A percentile compares a stretch with the other conserved stretches of the same genome.
These are phyloP conservation scores for Tapera naevia DNA, from an alignment of 2,797 vertebrate species.

Conservation along the genomic window DNA sequence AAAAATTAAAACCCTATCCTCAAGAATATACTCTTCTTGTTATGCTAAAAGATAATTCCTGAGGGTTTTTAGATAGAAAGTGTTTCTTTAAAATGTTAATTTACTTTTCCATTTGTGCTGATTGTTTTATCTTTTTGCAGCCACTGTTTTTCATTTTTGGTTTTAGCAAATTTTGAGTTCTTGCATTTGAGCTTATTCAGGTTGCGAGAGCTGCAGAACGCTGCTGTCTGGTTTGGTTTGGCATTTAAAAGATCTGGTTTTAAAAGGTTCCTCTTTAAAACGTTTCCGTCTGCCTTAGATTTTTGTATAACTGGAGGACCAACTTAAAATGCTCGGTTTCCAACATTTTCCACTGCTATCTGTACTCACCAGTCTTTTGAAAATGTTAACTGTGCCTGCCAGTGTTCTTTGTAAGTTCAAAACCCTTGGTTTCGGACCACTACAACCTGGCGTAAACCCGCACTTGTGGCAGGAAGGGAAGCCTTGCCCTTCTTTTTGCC, in stretches of 20 bases:
- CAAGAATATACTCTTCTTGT: neutral
- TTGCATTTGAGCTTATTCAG: neutral
- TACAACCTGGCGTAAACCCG: neutral
- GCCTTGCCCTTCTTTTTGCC: neutral
- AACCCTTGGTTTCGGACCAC: neutral
- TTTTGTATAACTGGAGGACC: neutral
- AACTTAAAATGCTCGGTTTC: neutral
- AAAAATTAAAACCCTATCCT: neutral
- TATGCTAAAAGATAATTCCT: neutral
- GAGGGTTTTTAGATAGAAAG: neutral
- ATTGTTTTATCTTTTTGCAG: neutral
- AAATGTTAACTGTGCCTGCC: neutral
- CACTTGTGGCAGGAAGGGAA: neutral
- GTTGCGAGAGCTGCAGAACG: neutral
- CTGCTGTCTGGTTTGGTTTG: constrained; percentile 29
- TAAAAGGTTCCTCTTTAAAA: neutral
- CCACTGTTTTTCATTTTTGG: neutral
- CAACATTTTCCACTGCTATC: neutral
- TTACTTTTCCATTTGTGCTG: neutral
- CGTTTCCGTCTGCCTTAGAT: neutral
- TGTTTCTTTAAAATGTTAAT: neutral
- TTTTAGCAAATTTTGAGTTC: neutral
- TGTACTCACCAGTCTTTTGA: neutral
- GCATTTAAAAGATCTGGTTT: neutral
- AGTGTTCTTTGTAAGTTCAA: neutral